Conservation (phyloP, 2,888 invertebrate genomes). For the Yponomeuta sedellus region DNA sequence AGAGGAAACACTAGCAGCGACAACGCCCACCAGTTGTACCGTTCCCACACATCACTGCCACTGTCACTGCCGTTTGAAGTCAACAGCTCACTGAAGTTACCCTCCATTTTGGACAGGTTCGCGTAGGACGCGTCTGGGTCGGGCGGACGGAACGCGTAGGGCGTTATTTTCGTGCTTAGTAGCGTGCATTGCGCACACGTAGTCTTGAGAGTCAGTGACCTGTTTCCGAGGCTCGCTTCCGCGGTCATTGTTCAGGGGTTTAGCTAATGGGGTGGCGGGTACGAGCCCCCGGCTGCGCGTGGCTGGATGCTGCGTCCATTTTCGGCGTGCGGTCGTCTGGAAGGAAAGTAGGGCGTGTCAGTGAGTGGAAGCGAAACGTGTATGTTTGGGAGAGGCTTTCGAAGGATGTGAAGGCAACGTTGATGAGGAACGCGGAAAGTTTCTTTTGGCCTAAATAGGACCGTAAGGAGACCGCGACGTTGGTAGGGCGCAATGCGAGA, state of each 20-base stretch:
- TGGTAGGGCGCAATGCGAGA: too few species aligned
- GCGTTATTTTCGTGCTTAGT: neutral
- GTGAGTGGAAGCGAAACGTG: neutral
- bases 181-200: slow-evolving; percentile 8
- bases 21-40: slow-evolving; percentile 90
- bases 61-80: slow-evolving; percentile 47
- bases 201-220: slow-evolving; percentile 9
- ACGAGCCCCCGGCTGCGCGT: neutral
- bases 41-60: slow-evolving; percentile 45
- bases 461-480: too few species aligned
- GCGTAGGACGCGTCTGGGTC: slow-evolving; percentile 7
- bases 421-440: too few species aligned
- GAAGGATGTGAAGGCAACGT: too few species aligned
- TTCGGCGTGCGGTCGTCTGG: slow-evolving; percentile 5
- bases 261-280: slow-evolving; percentile 1
- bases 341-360: neutral
- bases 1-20: slow-evolving; percentile 93
- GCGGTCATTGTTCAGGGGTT: slow-evolving; percentile 4
- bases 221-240: slow-evolving; percentile 8
- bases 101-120: slow-evolving; percentile 27
- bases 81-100: slow-evolving; percentile 39
- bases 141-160: slow-evolving; percentile 5
- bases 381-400: neutral
- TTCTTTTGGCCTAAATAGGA: too few species aligned
- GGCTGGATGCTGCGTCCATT: neutral